Evolutionary conservation across 2,113 vertebrate genomes (phyloP).

Genomic region (Lucifuga dentata): DNA sequence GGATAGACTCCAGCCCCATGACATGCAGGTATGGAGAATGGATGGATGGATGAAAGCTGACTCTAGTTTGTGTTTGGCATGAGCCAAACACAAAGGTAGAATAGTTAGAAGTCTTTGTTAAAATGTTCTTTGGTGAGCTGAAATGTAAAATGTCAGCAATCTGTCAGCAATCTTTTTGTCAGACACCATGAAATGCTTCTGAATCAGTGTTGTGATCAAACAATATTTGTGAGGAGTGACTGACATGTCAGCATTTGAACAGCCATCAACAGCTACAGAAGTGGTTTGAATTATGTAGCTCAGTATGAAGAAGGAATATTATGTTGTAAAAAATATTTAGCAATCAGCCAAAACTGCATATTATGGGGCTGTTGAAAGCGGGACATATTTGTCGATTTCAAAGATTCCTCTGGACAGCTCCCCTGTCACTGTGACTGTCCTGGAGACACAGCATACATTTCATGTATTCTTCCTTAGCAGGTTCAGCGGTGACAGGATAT

Average conservation of each 20-base stretch:
- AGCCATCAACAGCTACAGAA: conserved; percentile 75
- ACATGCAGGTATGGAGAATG: no score
- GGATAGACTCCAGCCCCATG: no score
- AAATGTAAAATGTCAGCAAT: conserved; percentile 66
- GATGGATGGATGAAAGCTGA: no score
- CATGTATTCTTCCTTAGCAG: conserved; percentile 55
- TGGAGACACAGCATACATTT: conserved; percentile 59
- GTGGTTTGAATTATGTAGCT: conserved; percentile 70
- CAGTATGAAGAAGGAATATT: conserved; percentile 75
- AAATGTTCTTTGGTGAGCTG: conserved; percentile 52
- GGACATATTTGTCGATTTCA: conserved; percentile 78
- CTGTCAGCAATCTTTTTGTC: conserved; percentile 56
- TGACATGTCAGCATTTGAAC: conserved; percentile 70
- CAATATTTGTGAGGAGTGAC: conserved; percentile 73
- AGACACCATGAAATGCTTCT: conserved; percentile 50
- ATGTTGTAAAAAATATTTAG: conserved; percentile 76
- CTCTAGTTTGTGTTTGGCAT: no score
- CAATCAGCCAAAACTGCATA: conserved; percentile 73
- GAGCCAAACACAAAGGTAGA: conserved; percentile 13
- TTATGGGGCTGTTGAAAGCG: conserved; percentile 74
- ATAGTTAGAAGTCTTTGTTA: conserved; percentile 39
- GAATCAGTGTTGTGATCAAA: conserved; percentile 62
- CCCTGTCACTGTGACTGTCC: conserved; percentile 59
- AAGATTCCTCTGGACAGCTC: conserved; percentile 73
- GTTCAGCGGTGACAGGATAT: conserved; percentile 54